Evolutionary conservation across 1,140 invertebrate genomes (phyloP).

Genomic region (Conus ventricosus): DNA sequence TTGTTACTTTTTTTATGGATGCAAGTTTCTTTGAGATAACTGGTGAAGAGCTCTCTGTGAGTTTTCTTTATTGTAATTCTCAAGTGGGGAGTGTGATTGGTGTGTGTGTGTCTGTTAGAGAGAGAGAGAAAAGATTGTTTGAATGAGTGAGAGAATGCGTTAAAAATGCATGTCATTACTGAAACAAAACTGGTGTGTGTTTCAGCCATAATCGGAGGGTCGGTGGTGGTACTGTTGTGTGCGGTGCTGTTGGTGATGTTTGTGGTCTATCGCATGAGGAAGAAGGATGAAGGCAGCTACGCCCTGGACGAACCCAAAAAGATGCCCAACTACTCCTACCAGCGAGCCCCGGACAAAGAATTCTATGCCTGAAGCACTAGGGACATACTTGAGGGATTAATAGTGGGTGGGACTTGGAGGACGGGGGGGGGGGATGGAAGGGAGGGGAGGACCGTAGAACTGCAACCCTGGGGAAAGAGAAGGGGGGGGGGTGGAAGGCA

Average conservation of each 20-base stretch:
- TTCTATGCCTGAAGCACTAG: conserved; percentile 86
- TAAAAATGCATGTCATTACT: too few relatives aligned
- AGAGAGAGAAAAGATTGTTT: too few relatives aligned
- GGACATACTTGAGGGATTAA: too few relatives aligned
- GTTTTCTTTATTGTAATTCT: too few relatives aligned
- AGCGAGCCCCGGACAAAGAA: conserved; percentile 92
- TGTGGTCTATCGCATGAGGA: conserved; percentile 98
- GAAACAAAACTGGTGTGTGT: conserved; percentile 45
- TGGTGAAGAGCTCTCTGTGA: too few relatives aligned
- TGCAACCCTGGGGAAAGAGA: not conserved
- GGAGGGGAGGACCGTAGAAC: too few relatives aligned
- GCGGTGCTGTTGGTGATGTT: conserved; percentile 99
- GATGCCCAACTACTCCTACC: conserved; percentile 93
- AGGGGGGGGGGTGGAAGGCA: not conserved
- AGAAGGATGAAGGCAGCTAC: conserved; percentile 99
- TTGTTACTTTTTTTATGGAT: too few relatives aligned
- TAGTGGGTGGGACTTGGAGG: too few relatives aligned
- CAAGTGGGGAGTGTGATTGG: too few relatives aligned
- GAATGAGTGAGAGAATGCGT: not conserved
- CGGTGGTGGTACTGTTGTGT: conserved; percentile 96
- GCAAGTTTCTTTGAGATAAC: too few relatives aligned
- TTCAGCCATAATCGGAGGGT: conserved; percentile 97
- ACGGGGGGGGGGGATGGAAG: too few relatives aligned
- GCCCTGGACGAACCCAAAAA: conserved; percentile 97
- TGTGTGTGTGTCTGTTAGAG: too few relatives aligned